Evolutionary conservation across 1,140 invertebrate genomes (phyloP).

Genomic region (Ectropis grisescens): DNA sequence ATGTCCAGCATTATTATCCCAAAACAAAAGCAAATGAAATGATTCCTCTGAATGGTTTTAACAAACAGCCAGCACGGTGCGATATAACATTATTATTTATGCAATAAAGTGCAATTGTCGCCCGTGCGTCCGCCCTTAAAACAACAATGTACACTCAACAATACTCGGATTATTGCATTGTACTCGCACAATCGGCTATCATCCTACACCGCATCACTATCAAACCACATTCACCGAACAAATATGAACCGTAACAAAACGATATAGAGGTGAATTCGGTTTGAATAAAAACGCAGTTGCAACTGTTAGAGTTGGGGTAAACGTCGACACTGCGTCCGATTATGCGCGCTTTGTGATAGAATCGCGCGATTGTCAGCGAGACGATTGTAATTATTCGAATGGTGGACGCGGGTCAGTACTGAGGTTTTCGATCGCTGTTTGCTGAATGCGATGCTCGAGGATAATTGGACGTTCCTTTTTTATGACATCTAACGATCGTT

Average conservation of each 20-base stretch:
- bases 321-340: conserved; percentile 55
- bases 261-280: conserved; percentile 22
- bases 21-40: too few relatives aligned
- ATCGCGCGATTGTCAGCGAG: conserved; percentile 64
- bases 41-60: too few relatives aligned
- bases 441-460: conserved; percentile 5
- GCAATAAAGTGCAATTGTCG: conserved; percentile 65
- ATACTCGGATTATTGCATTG: conserved; percentile 66
- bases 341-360: conserved; percentile 65
- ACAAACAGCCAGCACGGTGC: too few relatives aligned
- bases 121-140: conserved; percentile 60
- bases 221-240: background rate
- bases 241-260: conserved; percentile 11
- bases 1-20: too few relatives aligned
- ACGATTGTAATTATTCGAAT: conserved; percentile 63
- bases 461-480: too few relatives aligned
- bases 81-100: conserved; percentile 68
- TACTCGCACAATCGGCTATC: conserved; percentile 49
- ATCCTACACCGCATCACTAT: conserved; percentile 35
- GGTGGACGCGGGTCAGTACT: conserved; percentile 49
- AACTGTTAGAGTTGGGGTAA: conserved; percentile 17
- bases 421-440: conserved; percentile 47
- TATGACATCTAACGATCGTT: too few relatives aligned
- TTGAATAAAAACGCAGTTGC: background rate
- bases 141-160: conserved; percentile 67